A percentile compares a stretch with the other conserved stretches of the same genome.
These are phyloP conservation scores for Drosophila nr. perissopoda DNA, from an alignment of 2,888 invertebrate species.

Conservation along the genomic window DNA sequence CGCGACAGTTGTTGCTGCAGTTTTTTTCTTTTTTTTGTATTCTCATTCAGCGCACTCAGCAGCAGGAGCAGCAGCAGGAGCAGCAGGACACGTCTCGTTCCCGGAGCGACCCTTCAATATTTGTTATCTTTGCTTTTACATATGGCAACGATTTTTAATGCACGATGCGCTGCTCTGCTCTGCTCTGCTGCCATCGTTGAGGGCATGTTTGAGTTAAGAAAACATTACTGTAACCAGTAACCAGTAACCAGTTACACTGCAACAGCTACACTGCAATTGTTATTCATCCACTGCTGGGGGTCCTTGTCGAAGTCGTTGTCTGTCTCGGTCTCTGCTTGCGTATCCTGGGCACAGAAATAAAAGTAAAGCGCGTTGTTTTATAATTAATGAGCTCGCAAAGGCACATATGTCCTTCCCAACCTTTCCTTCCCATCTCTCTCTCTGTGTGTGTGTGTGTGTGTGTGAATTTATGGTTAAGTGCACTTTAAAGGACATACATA, in stretches of 20 bases:
- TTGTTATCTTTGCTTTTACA: slow-evolving; percentile 77
- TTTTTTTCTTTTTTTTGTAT: neutral
- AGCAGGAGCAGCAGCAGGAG: neutral
- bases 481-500: slow-evolving; percentile 79
- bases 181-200: slow-evolving; percentile 23
- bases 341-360: slow-evolving; percentile 52
- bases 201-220: slow-evolving; percentile 80
- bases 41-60: slow-evolving; percentile 11
- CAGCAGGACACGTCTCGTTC: slow-evolving; percentile 2
- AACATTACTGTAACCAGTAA: slow-evolving; percentile 64
- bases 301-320: slow-evolving; percentile 23
- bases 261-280: slow-evolving; percentile 58
- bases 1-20: slow-evolving; percentile 39
- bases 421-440: neutral
- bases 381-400: slow-evolving; percentile 78
- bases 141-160: slow-evolving; percentile 80
- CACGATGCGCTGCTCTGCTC: slow-evolving; percentile 49
- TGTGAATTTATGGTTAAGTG: slow-evolving; percentile 79
- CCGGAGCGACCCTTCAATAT: slow-evolving; percentile 24
- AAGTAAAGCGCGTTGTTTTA: slow-evolving; percentile 78
- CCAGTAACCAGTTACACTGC: slow-evolving; percentile 59
- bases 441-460: slow-evolving; percentile 26
- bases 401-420: slow-evolving; percentile 44
- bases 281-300: slow-evolving; percentile 39
- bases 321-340: slow-evolving; percentile 16